phyloP scores from a whole-genome alignment of 1,140 invertebrate species.

The Drosophila mauritiana region DNA sequence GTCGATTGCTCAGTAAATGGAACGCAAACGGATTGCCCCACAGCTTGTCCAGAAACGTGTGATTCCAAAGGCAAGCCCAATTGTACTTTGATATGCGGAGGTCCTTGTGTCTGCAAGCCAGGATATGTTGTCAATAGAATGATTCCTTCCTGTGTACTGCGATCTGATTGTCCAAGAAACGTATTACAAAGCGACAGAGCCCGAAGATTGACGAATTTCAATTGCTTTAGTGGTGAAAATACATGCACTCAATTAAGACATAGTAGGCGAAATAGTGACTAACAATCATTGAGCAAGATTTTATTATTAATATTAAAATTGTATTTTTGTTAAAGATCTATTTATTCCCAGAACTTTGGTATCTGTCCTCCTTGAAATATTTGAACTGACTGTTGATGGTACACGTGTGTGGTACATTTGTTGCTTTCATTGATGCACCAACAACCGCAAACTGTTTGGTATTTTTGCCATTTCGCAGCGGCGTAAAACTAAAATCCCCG shows the following conservation, averaged over 20 bases:
- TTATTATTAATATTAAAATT: too few species aligned
- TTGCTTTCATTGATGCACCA: constrained; percentile 26
- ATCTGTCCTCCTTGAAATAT: background rate
- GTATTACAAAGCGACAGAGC: background rate
- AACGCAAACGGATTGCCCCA: background rate
- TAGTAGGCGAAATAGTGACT: background rate
- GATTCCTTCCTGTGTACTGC: constrained; percentile 2
- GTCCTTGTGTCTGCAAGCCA: constrained; percentile 10
- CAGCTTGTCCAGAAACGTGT: constrained; percentile 7
- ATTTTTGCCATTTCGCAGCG: constrained; percentile 50
- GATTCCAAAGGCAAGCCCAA: too few species aligned
- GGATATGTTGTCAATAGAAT: constrained; percentile 4
- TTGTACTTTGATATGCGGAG: background rate
- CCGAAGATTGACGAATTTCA: background rate
- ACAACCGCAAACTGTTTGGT: constrained; percentile 49
- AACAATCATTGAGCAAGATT: background rate
- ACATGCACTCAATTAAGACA: background rate
- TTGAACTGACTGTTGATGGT: constrained; percentile 23
- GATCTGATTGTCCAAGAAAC: constrained; percentile 3
- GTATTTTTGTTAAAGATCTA: too few species aligned
- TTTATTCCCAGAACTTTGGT: background rate
- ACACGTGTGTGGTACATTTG: constrained; percentile 51
- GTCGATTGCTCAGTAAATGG: constrained; percentile 8
- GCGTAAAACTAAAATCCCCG: constrained; percentile 63
- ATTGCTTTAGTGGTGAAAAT: background rate